Conservation (phyloP, 2,888 invertebrate genomes). For the Exocentrus adspersus region DNA sequence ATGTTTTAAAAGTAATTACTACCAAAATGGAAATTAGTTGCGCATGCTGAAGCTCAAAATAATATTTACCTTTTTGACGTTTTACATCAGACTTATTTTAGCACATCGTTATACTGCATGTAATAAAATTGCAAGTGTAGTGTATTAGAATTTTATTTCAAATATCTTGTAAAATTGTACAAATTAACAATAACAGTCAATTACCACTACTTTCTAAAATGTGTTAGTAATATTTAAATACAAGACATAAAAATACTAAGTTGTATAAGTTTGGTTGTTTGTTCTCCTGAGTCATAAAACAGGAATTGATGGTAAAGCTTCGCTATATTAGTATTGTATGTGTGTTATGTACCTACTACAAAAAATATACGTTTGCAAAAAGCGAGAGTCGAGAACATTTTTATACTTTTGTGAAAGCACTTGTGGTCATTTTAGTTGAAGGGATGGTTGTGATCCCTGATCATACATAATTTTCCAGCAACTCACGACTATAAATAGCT, state of each 20-base stretch:
- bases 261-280: not conserved
- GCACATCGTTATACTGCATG: not conserved
- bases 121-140: constrained; percentile 22
- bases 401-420: no score
- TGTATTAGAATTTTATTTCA: constrained; percentile 24
- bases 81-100: not conserved
- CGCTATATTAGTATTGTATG: not conserved
- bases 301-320: not conserved
- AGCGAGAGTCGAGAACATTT: not conserved
- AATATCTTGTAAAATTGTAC: constrained; percentile 4
- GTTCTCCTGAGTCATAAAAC: not conserved
- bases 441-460: no score
- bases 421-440: no score
- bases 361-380: not conserved
- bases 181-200: constrained; percentile 9
- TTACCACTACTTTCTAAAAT: not conserved
- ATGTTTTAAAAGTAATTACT: not conserved
- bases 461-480: no score
- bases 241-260: not conserved
- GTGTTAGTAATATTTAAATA: constrained; percentile 15
- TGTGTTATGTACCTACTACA: constrained; percentile 4
- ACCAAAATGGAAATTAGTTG: constrained; percentile 11
- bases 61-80: constrained; percentile 20
- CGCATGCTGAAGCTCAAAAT: constrained; percentile 11
- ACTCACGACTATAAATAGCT: no score